These are phyloP conservation scores for Athripsodes cinereus DNA, from an alignment of 2,888 invertebrate genomes.

Conservation along the genomic window DNA sequence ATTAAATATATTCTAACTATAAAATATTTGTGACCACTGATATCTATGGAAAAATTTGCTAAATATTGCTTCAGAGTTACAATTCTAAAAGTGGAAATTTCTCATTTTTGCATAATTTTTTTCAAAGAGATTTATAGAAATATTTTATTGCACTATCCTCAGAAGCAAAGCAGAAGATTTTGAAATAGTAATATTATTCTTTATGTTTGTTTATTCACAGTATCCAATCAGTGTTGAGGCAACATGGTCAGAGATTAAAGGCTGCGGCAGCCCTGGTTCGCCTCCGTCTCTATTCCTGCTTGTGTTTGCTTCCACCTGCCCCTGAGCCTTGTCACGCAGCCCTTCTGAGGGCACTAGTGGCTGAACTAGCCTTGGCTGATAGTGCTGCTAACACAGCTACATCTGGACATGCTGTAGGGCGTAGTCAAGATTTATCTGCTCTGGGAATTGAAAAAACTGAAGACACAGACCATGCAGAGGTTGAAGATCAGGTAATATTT, in stretches of 20 bases:
- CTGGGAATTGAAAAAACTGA: slow-evolving; percentile 60
- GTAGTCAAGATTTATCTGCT: slow-evolving; percentile 61
- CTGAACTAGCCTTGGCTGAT: slow-evolving; percentile 92
- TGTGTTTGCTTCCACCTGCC: slow-evolving; percentile 69
- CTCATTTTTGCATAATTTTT: no score
- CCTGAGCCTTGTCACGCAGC: slow-evolving; percentile 85
- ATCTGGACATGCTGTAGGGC: slow-evolving; percentile 63
- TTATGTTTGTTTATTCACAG: slow-evolving; percentile 46
- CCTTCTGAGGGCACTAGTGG: slow-evolving; percentile 82
- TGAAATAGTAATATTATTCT: background rate
- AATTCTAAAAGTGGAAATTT: no score
- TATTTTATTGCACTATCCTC: no score
- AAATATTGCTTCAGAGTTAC: no score
- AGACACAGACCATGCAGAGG: slow-evolving; percentile 92
- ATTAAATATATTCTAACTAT: no score
- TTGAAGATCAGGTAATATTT: slow-evolving; percentile 86
- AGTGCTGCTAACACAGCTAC: slow-evolving; percentile 89
- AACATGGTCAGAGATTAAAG: slow-evolving; percentile 87
- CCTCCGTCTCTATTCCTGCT: slow-evolving; percentile 69
- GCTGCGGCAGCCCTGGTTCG: slow-evolving; percentile 92
- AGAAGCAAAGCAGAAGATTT: no score
- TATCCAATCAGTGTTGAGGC: slow-evolving; percentile 76
- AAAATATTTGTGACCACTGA: no score
- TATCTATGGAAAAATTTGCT: no score
- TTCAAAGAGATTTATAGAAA: no score